Evolutionary conservation across 2,797 vertebrate species (phyloP).

Genomic region (Leuciscus waleckii): DNA sequence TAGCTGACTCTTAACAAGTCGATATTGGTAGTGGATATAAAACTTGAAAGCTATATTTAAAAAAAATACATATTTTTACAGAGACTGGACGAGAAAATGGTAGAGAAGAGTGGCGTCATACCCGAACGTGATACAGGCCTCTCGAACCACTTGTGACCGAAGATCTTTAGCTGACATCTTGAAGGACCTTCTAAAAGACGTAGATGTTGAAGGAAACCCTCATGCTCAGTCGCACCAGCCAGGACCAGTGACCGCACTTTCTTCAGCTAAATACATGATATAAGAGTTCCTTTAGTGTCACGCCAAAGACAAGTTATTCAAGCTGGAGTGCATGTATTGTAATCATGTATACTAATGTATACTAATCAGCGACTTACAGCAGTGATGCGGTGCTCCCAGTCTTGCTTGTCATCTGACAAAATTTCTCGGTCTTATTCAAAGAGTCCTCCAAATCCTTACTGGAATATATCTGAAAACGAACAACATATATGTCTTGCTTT

Average conservation of each 20-base stretch:
- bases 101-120: slow-evolving; percentile 66
- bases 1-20: background rate
- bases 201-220: slow-evolving; percentile 93
- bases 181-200: slow-evolving; percentile 91
- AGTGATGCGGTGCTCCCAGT: slow-evolving; percentile 95
- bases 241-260: slow-evolving; percentile 93
- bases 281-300: background rate
- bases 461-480: slow-evolving; percentile 88
- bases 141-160: slow-evolving; percentile 95
- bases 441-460: slow-evolving; percentile 95
- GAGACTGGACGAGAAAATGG: background rate
- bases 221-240: slow-evolving; percentile 91
- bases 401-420: slow-evolving; percentile 95
- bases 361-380: slow-evolving; percentile 81
- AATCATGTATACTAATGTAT: no score
- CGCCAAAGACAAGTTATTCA: background rate
- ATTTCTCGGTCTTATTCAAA: slow-evolving; percentile 92
- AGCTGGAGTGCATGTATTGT: no score
- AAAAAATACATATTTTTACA: background rate
- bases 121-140: slow-evolving; percentile 98
- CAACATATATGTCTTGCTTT: background rate
- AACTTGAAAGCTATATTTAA: background rate
- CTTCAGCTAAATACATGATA: slow-evolving; percentile 82
- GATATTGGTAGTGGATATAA: background rate
- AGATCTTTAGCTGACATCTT: slow-evolving; percentile 97